Evolutionary conservation across 1,140 invertebrate species (phyloP).

Genomic region (Lepidurus apus): DNA sequence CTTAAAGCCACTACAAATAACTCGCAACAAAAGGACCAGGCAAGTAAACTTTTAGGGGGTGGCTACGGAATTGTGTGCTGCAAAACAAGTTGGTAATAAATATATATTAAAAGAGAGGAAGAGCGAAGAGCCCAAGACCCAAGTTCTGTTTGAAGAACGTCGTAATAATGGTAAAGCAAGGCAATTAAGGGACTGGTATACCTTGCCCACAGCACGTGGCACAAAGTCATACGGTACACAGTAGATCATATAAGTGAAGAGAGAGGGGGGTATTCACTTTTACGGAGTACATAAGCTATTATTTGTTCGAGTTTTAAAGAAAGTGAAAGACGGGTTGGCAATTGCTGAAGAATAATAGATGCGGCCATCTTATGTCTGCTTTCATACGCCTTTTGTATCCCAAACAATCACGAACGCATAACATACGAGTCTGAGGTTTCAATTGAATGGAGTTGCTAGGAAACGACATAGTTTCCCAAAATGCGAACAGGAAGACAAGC

Average conservation of each 20-base stretch:
- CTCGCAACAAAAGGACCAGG: not conserved
- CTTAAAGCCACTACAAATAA: not conserved
- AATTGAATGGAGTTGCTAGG: too few species aligned
- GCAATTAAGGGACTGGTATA: not conserved
- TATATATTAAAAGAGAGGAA: conserved; percentile 4
- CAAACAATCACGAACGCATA: too few species aligned
- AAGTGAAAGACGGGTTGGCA: too few species aligned
- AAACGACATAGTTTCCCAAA: too few species aligned
- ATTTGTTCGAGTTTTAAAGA: too few species aligned
- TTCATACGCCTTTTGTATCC: too few species aligned
- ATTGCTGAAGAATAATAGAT: too few species aligned
- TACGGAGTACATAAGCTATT: not conserved
- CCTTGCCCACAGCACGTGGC: not conserved
- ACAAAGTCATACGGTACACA: not conserved
- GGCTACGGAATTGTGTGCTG: not conserved
- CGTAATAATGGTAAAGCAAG: conserved; percentile 11
- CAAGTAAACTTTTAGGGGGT: not conserved
- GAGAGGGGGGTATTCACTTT: not conserved
- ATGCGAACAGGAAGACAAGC: too few species aligned
- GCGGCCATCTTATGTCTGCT: too few species aligned
- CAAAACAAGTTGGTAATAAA: not conserved
- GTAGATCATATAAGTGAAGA: not conserved
- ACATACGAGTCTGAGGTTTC: too few species aligned
- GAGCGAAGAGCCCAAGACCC: not conserved
- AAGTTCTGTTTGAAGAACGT: conserved; percentile 1